Conservation (phyloP, 2,113 vertebrate genomes). For the Ahaetulla prasina region DNA sequence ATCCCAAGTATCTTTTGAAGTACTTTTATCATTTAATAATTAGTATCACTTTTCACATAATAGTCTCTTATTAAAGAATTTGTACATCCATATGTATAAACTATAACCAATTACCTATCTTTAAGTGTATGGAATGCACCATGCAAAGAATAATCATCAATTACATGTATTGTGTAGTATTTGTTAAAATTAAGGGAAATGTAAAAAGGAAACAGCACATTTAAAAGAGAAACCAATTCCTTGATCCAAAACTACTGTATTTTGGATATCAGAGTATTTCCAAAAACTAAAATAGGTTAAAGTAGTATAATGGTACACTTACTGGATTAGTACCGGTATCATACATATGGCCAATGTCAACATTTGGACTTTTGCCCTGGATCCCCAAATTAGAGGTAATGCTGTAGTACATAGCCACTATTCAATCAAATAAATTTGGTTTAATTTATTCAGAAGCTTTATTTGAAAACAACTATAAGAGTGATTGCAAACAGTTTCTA, state of each 20-base stretch:
- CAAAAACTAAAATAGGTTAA: background rate
- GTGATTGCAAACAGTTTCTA: background rate
- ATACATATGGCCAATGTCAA: background rate
- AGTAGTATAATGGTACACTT: background rate
- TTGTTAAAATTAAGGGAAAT: background rate
- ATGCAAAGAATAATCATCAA: background rate
- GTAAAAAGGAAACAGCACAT: background rate
- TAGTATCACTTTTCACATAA: background rate
- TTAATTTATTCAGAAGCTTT: background rate
- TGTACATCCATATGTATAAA: background rate
- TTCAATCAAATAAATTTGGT: background rate
- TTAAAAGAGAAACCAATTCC: background rate
- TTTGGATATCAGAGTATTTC: background rate
- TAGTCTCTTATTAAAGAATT: background rate
- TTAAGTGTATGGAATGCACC: background rate
- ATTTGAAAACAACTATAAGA: background rate
- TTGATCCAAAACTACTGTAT: background rate
- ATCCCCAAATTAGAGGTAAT: background rate
- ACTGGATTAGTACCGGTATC: background rate
- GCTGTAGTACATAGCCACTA: background rate
- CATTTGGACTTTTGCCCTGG: background rate
- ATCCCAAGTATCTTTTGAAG: constrained; percentile 14
- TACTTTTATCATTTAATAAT: background rate
- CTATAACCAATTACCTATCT: background rate
- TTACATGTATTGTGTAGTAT: background rate